A percentile compares a stretch with the other conserved stretches of the same genome.
These are phyloP conservation scores for Erpobdella octoculata DNA, from an alignment of 2,888 invertebrate genomes.

Conservation along the genomic window DNA sequence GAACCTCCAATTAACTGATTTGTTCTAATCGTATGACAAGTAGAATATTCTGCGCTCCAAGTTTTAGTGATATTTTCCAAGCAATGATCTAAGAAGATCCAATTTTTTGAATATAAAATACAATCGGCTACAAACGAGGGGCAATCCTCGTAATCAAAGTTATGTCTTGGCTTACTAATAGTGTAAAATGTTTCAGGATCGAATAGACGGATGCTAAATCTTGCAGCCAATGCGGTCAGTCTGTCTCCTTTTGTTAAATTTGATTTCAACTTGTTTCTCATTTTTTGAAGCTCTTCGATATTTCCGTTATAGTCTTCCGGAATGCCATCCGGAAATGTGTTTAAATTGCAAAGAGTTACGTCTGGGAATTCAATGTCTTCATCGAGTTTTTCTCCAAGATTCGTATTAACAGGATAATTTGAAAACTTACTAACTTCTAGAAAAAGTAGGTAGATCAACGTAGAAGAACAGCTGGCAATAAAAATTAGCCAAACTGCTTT, in stretches of 20 bases:
- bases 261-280: too few species aligned
- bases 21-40: conserved; percentile 15
- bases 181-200: too few species aligned
- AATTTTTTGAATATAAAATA: neutral
- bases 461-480: neutral
- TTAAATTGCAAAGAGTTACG: conserved; percentile 17
- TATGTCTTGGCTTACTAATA: too few species aligned
- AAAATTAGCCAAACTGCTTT: conserved; percentile 6
- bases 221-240: too few species aligned
- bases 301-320: too few species aligned
- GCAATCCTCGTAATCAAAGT: neutral
- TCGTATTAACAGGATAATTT: conserved; percentile 2
- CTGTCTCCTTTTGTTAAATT: too few species aligned
- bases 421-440: neutral
- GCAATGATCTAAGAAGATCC: neutral
- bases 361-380: conserved; percentile 17
- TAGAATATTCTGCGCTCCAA: conserved; percentile 16
- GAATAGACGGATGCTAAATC: too few species aligned
- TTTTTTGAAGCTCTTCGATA: too few species aligned
- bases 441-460: conserved; percentile 4
- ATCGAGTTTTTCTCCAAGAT: neutral
- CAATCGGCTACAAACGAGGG: neutral
- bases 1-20: neutral
- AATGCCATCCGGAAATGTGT: too few species aligned
- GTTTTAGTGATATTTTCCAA: neutral